Percentiles rank a stretch among this genome's conserved stretches.
Conservation (phyloP, 2,888 invertebrate species). For the Timema cristinae region DNA sequence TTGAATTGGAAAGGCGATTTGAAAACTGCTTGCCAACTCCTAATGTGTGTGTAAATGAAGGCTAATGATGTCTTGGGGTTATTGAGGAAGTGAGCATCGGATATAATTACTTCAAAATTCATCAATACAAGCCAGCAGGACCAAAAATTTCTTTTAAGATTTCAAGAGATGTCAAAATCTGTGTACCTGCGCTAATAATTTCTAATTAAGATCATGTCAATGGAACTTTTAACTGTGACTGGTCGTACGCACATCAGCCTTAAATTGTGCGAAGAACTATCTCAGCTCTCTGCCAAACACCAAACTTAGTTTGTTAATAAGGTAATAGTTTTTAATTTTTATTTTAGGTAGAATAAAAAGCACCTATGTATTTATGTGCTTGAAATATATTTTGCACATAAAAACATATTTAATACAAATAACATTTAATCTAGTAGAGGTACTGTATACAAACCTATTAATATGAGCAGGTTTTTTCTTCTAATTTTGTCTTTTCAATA, state of each 20-base stretch:
- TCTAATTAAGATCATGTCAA: not conserved
- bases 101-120: not conserved
- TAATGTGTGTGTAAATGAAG: not conserved
- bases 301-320: too few species aligned
- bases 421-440: too few species aligned
- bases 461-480: too few species aligned
- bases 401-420: too few species aligned
- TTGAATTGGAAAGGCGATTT: constrained; percentile 1
- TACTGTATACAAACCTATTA: too few species aligned
- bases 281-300: not conserved
- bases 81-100: constrained; percentile 8
- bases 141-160: constrained; percentile 3
- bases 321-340: too few species aligned
- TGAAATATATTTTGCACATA: too few species aligned
- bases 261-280: not conserved
- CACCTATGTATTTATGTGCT: too few species aligned
- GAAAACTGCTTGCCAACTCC: not conserved
- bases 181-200: not conserved
- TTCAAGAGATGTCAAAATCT: constrained; percentile 8
- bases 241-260: not conserved
- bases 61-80: not conserved
- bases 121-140: not conserved
- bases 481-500: too few species aligned
- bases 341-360: too few species aligned
- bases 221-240: constrained; percentile 5